phyloP scores from a whole-genome alignment of 2,888 invertebrate genomes.

The Physocephala rufipes region DNA sequence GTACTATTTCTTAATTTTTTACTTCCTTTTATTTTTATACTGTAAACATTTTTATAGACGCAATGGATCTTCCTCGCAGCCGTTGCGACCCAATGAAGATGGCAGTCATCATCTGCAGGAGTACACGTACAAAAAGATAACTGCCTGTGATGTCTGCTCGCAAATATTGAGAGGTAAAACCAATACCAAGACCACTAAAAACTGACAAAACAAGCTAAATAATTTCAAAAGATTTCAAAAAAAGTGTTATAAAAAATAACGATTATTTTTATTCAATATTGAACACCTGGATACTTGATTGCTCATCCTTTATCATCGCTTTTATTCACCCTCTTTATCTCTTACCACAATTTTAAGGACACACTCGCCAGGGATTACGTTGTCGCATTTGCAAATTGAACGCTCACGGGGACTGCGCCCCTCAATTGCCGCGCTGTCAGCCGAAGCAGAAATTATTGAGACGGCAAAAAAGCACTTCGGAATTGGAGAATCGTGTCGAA shows the following conservation, averaged over 20 bases:
- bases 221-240: background rate
- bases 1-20: too few species aligned
- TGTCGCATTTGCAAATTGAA: constrained; percentile 92
- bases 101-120: constrained; percentile 85
- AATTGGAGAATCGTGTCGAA: constrained; percentile 78
- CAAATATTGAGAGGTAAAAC: constrained; percentile 86
- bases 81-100: constrained; percentile 63
- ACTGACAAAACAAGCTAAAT: background rate
- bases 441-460: constrained; percentile 84
- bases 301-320: background rate
- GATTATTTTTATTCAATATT: background rate
- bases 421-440: constrained; percentile 84
- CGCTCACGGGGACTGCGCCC: constrained; percentile 88
- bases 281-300: background rate
- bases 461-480: constrained; percentile 89
- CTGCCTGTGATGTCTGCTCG: constrained; percentile 92
- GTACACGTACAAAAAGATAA: constrained; percentile 95
- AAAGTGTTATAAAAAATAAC: background rate
- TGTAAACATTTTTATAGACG: constrained; percentile 66
- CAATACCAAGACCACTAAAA: background rate
- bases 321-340: background rate
- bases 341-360: constrained; percentile 69
- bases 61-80: constrained; percentile 73
- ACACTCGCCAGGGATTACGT: constrained; percentile 88
- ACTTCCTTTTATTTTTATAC: background rate